Evolutionary conservation across 2,113 vertebrate genomes (phyloP).

Genomic region (Aptenodytes patagonicus): DNA sequence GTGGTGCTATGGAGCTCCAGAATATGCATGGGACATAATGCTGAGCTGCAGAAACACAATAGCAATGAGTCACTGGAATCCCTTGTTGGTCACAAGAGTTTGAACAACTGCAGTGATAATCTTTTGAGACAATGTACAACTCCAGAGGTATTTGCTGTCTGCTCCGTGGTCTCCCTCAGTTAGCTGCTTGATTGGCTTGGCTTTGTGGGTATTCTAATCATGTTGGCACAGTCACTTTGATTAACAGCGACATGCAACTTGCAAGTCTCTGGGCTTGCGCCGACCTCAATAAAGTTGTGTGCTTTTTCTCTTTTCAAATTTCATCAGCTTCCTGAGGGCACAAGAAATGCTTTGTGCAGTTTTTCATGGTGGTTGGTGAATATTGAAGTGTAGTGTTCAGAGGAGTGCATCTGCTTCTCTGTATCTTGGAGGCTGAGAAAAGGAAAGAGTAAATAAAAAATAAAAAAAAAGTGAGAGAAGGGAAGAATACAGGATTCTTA

Average conservation of each 20-base stretch:
- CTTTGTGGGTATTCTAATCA: constrained; percentile 57
- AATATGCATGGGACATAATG: constrained; percentile 45
- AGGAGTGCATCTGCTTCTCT: background rate
- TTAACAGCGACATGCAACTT: constrained; percentile 46
- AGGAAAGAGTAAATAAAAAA: background rate
- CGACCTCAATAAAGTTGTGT: constrained; percentile 65
- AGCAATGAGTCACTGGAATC: constrained; percentile 45
- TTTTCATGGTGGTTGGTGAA: background rate
- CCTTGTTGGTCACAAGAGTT: constrained; percentile 29
- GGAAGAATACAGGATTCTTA: background rate
- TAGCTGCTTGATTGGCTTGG: constrained; percentile 53
- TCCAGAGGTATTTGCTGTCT: constrained; percentile 57
- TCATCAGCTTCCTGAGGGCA: constrained; percentile 6
- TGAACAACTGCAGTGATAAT: constrained; percentile 57
- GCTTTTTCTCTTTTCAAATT: background rate
- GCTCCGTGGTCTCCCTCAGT: constrained; percentile 41
- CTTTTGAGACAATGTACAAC: constrained; percentile 65
- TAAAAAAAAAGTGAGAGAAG: background rate
- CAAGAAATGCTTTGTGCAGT: background rate
- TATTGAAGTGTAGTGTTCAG: background rate
- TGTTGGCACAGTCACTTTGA: constrained; percentile 71
- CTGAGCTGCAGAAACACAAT: constrained; percentile 55
- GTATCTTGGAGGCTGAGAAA: background rate
- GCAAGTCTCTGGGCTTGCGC: constrained; percentile 27
- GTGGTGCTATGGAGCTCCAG: constrained; percentile 26